Percentiles rank a stretch among this genome's conserved stretches.
phyloP scores from a whole-genome alignment of 2,113 vertebrate genomes.

The Caranx ignobilis region DNA sequence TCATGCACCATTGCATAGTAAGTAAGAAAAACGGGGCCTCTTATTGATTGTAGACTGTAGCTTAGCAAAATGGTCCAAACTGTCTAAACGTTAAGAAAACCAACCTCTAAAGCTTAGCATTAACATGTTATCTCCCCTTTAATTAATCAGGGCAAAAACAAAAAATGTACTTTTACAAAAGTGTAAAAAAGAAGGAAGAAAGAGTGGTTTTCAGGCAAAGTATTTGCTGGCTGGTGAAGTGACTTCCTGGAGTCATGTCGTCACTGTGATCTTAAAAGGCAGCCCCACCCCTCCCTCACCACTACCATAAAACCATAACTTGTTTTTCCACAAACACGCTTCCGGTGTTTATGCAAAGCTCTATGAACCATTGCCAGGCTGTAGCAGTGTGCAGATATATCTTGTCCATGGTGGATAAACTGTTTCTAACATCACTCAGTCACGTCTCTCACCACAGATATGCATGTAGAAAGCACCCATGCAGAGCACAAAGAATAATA shows the following conservation, averaged over 20 bases:
- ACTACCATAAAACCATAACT: too few relatives aligned
- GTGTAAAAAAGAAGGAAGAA: neutral
- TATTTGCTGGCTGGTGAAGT: neutral
- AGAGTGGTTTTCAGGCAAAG: neutral
- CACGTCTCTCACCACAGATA: conserved; percentile 46
- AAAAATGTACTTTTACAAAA: neutral
- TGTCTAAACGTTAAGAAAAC: too few relatives aligned
- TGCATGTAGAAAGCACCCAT: conserved; percentile 38
- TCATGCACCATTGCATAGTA: neutral
- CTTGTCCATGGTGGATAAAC: neutral
- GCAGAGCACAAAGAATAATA: conserved; percentile 59
- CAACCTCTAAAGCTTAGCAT: too few relatives aligned
- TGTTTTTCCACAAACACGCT: too few relatives aligned
- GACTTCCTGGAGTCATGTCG: conserved; percentile 17
- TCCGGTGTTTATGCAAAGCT: neutral
- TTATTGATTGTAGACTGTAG: neutral
- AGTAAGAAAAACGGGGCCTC: neutral
- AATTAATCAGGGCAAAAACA: neutral
- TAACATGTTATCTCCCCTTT: neutral
- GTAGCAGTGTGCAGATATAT: conserved; percentile 16
- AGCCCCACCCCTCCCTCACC: too few relatives aligned
- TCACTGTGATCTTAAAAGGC: neutral
- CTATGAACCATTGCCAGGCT: neutral
- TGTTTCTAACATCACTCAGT: neutral
- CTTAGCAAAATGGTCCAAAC: neutral